phyloP scores from a whole-genome alignment of 1,140 invertebrate species.

The Hestina assimilis region DNA sequence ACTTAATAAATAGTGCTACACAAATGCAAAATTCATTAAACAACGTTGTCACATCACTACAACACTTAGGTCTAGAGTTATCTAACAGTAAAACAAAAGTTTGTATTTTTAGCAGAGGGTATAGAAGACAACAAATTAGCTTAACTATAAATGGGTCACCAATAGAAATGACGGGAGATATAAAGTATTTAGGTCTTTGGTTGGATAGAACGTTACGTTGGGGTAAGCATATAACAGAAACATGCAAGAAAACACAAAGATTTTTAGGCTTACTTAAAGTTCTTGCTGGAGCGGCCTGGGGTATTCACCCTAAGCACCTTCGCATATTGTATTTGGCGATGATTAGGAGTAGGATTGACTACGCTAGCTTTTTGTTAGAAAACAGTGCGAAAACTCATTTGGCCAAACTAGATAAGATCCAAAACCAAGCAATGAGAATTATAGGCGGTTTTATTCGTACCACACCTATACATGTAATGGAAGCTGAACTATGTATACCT shows the following conservation, averaged over 20 bases:
- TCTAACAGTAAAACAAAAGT: not conserved
- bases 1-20: not conserved
- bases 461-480: constrained; percentile 33
- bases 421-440: constrained; percentile 9
- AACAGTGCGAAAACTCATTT: constrained; percentile 25
- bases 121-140: not conserved
- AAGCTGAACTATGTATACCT: constrained; percentile 25
- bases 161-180: not conserved
- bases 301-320: constrained; percentile 21
- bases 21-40: not conserved
- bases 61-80: not conserved
- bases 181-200: not conserved
- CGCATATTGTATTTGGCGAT: constrained; percentile 2
- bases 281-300: constrained; percentile 15
- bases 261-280: constrained; percentile 25
- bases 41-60: not conserved
- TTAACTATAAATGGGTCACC: not conserved
- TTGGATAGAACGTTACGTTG: not conserved
- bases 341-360: constrained; percentile 28
- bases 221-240: not conserved
- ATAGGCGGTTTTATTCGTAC: constrained; percentile 24
- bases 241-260: constrained; percentile 4
- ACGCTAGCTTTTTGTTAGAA: constrained; percentile 19
- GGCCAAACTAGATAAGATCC: constrained; percentile 24
- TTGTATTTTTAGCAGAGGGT: not conserved